Percentiles rank a stretch among this genome's conserved stretches.
Conservation (phyloP, 2,797 vertebrate genomes). For the Anniella stebbinsi region DNA sequence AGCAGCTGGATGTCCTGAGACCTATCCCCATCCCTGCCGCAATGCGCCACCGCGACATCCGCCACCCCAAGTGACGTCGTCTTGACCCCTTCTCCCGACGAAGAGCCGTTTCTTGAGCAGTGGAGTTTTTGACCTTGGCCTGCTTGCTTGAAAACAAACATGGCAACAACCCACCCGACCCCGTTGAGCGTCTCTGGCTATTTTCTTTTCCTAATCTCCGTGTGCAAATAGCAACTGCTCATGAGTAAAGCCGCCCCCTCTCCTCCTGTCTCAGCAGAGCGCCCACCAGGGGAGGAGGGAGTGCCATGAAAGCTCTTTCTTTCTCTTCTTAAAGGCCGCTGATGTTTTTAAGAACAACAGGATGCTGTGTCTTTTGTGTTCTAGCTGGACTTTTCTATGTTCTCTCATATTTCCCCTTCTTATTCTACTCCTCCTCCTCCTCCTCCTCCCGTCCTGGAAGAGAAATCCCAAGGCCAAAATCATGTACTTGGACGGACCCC, state of each 20-base stretch:
- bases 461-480: slow-evolving; percentile 21
- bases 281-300: slow-evolving; percentile 60
- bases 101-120: slow-evolving; percentile 68
- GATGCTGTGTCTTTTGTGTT: slow-evolving; percentile 69
- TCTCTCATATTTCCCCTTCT: slow-evolving; percentile 33
- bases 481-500: slow-evolving; percentile 51
- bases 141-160: slow-evolving; percentile 76
- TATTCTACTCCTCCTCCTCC: not conserved
- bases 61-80: slow-evolving; percentile 60
- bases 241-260: slow-evolving; percentile 46
- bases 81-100: slow-evolving; percentile 53
- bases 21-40: slow-evolving; percentile 33
- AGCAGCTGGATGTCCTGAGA: slow-evolving; percentile 50
- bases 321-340: slow-evolving; percentile 63
- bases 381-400: slow-evolving; percentile 74
- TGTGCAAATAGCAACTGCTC: slow-evolving; percentile 39
- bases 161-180: not conserved
- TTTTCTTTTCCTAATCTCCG: slow-evolving; percentile 32
- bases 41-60: slow-evolving; percentile 33
- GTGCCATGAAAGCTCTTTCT: slow-evolving; percentile 58
- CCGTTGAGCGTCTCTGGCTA: slow-evolving; percentile 66
- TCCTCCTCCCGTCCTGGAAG: slow-evolving; percentile 52
- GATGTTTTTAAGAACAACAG: slow-evolving; percentile 72
- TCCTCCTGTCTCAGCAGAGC: slow-evolving; percentile 59
- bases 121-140: slow-evolving; percentile 67